These are phyloP conservation scores for Aethes cnicana DNA, from an alignment of 2,888 invertebrate species.

Conservation along the genomic window DNA sequence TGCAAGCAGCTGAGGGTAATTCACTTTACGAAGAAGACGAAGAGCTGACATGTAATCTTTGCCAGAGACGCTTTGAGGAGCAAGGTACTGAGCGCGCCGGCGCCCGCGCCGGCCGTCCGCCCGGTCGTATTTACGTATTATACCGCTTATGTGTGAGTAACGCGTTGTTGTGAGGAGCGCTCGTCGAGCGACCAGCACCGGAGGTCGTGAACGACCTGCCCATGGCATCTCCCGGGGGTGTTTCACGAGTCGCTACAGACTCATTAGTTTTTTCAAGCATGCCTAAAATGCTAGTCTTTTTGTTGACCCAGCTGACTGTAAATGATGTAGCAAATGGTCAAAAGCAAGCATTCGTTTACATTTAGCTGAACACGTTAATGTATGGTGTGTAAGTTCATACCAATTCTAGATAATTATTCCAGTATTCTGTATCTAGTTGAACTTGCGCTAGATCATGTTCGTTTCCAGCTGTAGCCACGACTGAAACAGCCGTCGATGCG, in stretches of 20 bases:
- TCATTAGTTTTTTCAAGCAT: constrained; percentile 39
- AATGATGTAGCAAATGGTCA: constrained; percentile 39
- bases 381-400: neutral
- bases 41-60: constrained; percentile 88
- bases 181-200: constrained; percentile 41
- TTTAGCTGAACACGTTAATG: constrained; percentile 7
- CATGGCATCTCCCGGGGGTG: constrained; percentile 16
- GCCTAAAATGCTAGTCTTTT: constrained; percentile 36
- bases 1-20: constrained; percentile 85
- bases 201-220: neutral
- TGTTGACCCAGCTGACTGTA: constrained; percentile 44
- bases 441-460: neutral
- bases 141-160: constrained; percentile 81
- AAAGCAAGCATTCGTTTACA: neutral
- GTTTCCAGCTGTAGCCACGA: constrained; percentile 19
- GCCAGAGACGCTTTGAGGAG: constrained; percentile 90
- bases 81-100: constrained; percentile 84
- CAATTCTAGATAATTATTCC: constrained; percentile 2
- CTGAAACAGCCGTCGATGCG: constrained; percentile 37
- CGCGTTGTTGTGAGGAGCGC: constrained; percentile 74
- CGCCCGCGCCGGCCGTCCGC: constrained; percentile 73
- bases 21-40: constrained; percentile 85
- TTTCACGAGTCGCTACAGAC: constrained; percentile 43
- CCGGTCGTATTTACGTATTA: constrained; percentile 66
- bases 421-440: neutral